Evolutionary conservation across 2,113 vertebrate genomes (phyloP), one percentile per base, ranked within the genome.

Genomic region (Stigmatopora argus): DNA sequence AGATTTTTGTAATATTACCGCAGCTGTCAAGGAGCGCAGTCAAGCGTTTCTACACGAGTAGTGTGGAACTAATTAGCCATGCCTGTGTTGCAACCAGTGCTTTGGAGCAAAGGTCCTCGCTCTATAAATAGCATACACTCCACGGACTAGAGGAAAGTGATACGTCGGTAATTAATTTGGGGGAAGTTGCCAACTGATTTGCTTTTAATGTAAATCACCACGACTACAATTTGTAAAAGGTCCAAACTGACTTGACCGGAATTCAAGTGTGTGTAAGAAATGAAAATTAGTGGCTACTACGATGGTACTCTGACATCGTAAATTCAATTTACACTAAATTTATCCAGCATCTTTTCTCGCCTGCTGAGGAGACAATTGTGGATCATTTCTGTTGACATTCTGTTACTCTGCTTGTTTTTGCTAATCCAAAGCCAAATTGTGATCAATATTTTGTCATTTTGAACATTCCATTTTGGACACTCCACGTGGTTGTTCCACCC

Each of bases 1-100:
- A 65, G 78, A 75, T 77, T 64, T 62, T 72, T 66, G 70, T 58
- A 75, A 45, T 67, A 78, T 77, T 55, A 74, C 70, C 65, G 72
- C 76, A 64, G 74, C 71, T 70, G 79, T 84, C 72, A 51, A 80
- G 75, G 81, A 79, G 57, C 13, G 21, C 77, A 71, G 83, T 76
- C 71, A 64, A 64, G 65, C 72, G 1, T 79, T 69, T 83, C 78
- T 85, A 79, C 66, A 70, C 45, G 72, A 80, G 83, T 57, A 80
- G 81, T 53, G 75, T 67, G 74, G 74, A 77, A 82, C 69, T 83
- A 83, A 78, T 81, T 73, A 77, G 70, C 79, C 81, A 74, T 78
- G 70, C 76, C 77, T 69, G 78, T 72, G 23, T 41, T 35, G 58
- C 4, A 41, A 82, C 67, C 70, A 65, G 38, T 60, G 58, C 66